A percentile compares a stretch with the other conserved stretches of the same genome.
These are phyloP conservation scores for Dipodomys ordii DNA, from an alignment of 2,113 vertebrate genomes.

Conservation along the genomic window DNA sequence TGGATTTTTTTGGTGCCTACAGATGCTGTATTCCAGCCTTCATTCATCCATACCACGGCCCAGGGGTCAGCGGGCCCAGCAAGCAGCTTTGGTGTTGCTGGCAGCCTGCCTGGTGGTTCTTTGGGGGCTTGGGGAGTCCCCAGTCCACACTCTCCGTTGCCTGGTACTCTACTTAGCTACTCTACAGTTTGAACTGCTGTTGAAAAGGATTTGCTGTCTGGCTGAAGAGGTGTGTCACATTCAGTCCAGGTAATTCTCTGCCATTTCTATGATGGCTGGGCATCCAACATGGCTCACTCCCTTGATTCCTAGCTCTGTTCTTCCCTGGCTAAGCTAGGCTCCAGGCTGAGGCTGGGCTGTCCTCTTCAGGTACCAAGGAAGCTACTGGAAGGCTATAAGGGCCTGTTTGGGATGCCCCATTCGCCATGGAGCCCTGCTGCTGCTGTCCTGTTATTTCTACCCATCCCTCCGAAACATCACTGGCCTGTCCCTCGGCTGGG, in stretches of 20 bases:
- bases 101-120: background rate
- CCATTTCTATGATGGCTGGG: background rate
- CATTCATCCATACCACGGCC: slow-evolving; percentile 71
- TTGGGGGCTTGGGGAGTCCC: background rate
- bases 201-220: slow-evolving; percentile 79
- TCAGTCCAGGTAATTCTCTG: slow-evolving; percentile 79
- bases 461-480: background rate
- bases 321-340: background rate
- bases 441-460: slow-evolving; percentile 68
- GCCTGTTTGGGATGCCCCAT: slow-evolving; percentile 77
- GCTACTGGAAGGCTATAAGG: slow-evolving; percentile 68
- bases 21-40: slow-evolving; percentile 70
- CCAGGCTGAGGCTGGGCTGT: slow-evolving; percentile 1
- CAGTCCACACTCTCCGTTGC: background rate
- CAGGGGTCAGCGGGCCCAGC: slow-evolving; percentile 56
- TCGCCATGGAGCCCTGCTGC: background rate
- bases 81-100: slow-evolving; percentile 62
- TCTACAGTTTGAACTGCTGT: slow-evolving; percentile 74
- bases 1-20: slow-evolving; percentile 56
- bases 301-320: background rate
- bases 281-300: background rate
- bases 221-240: slow-evolving; percentile 82
- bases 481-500: background rate
- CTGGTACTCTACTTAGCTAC: slow-evolving; percentile 65
- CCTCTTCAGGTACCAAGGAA: slow-evolving; percentile 75